These are phyloP conservation scores for Microctonus brassicae DNA, from an alignment of 2,888 invertebrate genomes.

Conservation along the genomic window DNA sequence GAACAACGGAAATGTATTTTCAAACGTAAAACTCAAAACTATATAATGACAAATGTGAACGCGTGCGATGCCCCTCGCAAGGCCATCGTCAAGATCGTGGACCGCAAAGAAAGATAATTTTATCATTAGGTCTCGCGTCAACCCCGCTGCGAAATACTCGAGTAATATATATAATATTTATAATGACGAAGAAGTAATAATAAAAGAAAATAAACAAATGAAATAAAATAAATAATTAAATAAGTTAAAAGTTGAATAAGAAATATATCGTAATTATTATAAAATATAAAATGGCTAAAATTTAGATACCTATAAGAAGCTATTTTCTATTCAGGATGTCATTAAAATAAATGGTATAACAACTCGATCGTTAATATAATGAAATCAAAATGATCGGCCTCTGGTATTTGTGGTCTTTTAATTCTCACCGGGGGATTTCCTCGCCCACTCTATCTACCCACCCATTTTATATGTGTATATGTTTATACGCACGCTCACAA, in stretches of 20 bases:
- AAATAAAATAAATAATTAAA: background rate
- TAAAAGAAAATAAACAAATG: background rate
- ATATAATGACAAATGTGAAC: slow-evolving; percentile 6
- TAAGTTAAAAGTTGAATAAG: background rate
- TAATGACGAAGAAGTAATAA: background rate
- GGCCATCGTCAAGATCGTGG: slow-evolving; percentile 12
- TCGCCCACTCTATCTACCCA: background rate
- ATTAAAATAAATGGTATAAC: background rate
- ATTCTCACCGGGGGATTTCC: slow-evolving; percentile 5
- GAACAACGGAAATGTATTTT: slow-evolving; percentile 19
- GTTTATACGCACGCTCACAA: background rate
- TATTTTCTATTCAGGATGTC: background rate
- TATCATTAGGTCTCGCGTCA: slow-evolving; percentile 11
- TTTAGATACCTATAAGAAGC: too few relatives aligned
- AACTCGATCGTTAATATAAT: background rate
- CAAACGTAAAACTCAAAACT: background rate
- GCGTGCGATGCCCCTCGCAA: slow-evolving; percentile 11
- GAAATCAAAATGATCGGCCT: slow-evolving; percentile 7
- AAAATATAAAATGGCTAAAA: too few relatives aligned
- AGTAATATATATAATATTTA: background rate
- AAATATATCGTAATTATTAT: too few relatives aligned
- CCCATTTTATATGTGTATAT: background rate
- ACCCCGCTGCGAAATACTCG: background rate
- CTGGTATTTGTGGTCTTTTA: slow-evolving; percentile 5
- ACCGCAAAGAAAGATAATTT: slow-evolving; percentile 25